Evolutionary conservation across 2,797 vertebrate species (phyloP).

Genomic region (Borostomias antarcticus): DNA sequence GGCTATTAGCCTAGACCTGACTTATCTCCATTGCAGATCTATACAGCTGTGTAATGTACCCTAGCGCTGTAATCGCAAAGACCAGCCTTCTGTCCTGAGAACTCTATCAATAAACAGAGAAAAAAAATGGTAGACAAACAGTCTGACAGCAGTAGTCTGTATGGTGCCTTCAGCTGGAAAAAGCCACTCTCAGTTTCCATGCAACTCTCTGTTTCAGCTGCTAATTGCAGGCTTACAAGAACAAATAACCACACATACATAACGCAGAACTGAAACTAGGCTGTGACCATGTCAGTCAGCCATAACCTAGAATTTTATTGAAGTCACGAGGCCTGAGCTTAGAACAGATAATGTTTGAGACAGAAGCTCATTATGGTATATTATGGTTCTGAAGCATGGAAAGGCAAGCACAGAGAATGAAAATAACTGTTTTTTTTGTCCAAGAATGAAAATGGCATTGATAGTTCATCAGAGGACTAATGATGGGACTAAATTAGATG

Average conservation of each 20-base stretch:
- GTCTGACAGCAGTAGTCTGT: conserved; percentile 52
- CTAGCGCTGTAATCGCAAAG: not conserved
- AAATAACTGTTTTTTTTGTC: conserved; percentile 9
- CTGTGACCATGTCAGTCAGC: conserved; percentile 56
- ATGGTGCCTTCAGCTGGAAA: conserved; percentile 53
- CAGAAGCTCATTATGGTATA: too few relatives aligned
- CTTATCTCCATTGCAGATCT: too few relatives aligned
- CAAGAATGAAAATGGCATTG: not conserved
- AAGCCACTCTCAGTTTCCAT: conserved; percentile 58
- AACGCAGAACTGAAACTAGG: conserved; percentile 60
- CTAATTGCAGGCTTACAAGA: conserved; percentile 65
- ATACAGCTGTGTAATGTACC: too few relatives aligned
- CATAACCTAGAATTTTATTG: conserved; percentile 50
- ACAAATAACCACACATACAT: conserved; percentile 57
- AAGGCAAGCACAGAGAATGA: not conserved
- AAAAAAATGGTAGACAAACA: conserved; percentile 44
- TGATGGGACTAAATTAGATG: not conserved
- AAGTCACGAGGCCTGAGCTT: conserved; percentile 36
- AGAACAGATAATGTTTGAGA: conserved; percentile 34
- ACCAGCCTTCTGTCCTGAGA: not conserved
- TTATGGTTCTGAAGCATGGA: conserved; percentile 27
- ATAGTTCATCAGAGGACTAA: not conserved
- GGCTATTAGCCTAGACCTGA: too few relatives aligned
- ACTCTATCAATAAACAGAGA: conserved; percentile 15
- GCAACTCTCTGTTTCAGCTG: conserved; percentile 61